A percentile compares a stretch with the other conserved stretches of the same genome.
phyloP scores from a whole-genome alignment of 2,797 vertebrate genomes.

The Cyclopterus lumpus region DNA sequence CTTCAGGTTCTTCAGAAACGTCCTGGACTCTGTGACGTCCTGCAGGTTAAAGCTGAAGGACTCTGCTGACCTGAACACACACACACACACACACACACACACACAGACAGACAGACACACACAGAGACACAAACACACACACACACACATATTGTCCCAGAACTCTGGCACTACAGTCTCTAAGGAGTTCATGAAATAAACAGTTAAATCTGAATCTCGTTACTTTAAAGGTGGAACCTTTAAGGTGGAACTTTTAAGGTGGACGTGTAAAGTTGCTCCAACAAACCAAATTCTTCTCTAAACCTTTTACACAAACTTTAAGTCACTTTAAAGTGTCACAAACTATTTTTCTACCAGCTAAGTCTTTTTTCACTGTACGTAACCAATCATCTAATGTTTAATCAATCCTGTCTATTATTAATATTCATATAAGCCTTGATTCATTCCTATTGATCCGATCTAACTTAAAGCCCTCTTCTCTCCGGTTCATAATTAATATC shows the following conservation, averaged over 20 bases:
- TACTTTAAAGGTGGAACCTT: too few species aligned
- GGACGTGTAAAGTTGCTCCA: too few species aligned
- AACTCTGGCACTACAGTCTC: too few species aligned
- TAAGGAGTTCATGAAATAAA: too few species aligned
- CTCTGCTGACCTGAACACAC: background rate
- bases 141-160: too few species aligned
- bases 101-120: background rate
- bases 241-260: too few species aligned
- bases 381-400: background rate
- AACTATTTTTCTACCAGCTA: background rate
- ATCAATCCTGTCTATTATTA: background rate
- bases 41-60: slow-evolving; percentile 3
- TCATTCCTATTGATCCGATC: too few species aligned
- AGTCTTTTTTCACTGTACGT: background rate
- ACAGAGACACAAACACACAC: background rate
- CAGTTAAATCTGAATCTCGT: too few species aligned
- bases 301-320: background rate
- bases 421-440: too few species aligned
- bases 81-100: background rate
- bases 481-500: too few species aligned
- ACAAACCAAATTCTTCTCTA: background rate
- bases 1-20: slow-evolving; percentile 9
- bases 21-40: background rate
- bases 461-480: background rate
- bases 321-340: background rate